Conservation (phyloP, 1,140 invertebrate species). For the Solenopsis fugax region DNA sequence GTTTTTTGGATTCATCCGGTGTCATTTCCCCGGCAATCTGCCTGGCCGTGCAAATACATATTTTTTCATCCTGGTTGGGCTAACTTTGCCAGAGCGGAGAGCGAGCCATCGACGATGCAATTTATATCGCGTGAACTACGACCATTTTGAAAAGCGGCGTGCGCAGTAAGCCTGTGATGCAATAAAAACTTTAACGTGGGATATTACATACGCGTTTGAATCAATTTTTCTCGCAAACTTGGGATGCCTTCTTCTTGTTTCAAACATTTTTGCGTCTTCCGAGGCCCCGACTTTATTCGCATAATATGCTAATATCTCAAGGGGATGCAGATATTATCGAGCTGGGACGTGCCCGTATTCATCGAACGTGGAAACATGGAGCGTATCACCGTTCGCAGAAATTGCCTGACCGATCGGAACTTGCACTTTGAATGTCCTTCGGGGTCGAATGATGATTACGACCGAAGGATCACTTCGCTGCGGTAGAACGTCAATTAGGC, state of each 20-base stretch:
- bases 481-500: slow-evolving; percentile 55
- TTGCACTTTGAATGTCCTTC: slow-evolving; percentile 65
- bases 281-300: slow-evolving; percentile 43
- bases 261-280: slow-evolving; percentile 32
- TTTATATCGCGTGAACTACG: slow-evolving; percentile 59
- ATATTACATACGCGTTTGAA: slow-evolving; percentile 45
- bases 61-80: slow-evolving; percentile 46
- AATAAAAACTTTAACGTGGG: slow-evolving; percentile 52
- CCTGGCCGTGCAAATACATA: slow-evolving; percentile 51
- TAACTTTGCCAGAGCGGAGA: slow-evolving; percentile 48
- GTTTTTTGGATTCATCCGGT: slow-evolving; percentile 55
- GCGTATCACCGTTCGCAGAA: slow-evolving; percentile 43
- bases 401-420: slow-evolving; percentile 57
- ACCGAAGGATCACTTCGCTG: slow-evolving; percentile 38
- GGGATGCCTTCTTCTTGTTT: neutral
- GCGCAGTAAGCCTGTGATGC: slow-evolving; percentile 40
- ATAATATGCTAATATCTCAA: slow-evolving; percentile 60
- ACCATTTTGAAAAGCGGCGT: slow-evolving; percentile 49
- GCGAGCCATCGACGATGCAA: slow-evolving; percentile 54
- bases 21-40: slow-evolving; percentile 48
- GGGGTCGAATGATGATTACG: slow-evolving; percentile 60
- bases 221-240: slow-evolving; percentile 53
- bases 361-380: slow-evolving; percentile 37
- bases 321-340: slow-evolving; percentile 49
- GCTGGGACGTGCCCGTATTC: slow-evolving; percentile 37